phyloP scores from a whole-genome alignment of 2,888 invertebrate genomes.

The Cryptocephalus primarius region DNA sequence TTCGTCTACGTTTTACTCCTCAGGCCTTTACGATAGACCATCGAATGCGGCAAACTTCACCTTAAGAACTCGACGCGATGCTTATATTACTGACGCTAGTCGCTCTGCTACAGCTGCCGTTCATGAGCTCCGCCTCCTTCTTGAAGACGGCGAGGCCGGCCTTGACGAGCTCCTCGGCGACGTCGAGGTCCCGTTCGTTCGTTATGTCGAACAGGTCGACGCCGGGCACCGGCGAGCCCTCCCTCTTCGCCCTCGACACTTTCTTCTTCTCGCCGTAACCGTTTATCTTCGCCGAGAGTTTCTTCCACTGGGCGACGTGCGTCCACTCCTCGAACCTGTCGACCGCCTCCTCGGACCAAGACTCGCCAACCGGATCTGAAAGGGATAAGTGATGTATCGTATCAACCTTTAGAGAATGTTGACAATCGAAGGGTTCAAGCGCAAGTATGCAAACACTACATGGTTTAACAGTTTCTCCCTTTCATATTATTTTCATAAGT shows the following conservation, averaged over 20 bases:
- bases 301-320: conserved; percentile 71
- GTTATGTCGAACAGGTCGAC: conserved; percentile 63
- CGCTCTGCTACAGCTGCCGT: conserved; percentile 18
- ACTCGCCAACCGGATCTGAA: conserved; percentile 37
- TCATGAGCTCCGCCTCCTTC: conserved; percentile 19
- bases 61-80: conserved; percentile 21
- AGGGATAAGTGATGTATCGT: conserved; percentile 5
- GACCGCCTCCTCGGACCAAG: conserved; percentile 53
- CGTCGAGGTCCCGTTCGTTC: conserved; percentile 51
- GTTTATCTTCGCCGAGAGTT: conserved; percentile 62
- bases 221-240: conserved; percentile 64
- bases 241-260: conserved; percentile 40
- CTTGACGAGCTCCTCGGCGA: conserved; percentile 48
- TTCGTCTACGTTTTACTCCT: too few species aligned
- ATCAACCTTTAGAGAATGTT: neutral
- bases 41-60: too few species aligned
- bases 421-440: too few species aligned
- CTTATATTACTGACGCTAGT: conserved; percentile 29
- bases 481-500: too few species aligned
- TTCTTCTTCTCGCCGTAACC: conserved; percentile 52
- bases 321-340: conserved; percentile 60
- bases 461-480: too few species aligned
- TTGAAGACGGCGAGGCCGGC: conserved; percentile 46
- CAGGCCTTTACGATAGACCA: too few species aligned
- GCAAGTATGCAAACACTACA: too few species aligned